Evolutionary conservation across 1,140 invertebrate species (phyloP), one percentile per base, ranked within the genome.

Genomic region (Lepidostoma basale): DNA sequence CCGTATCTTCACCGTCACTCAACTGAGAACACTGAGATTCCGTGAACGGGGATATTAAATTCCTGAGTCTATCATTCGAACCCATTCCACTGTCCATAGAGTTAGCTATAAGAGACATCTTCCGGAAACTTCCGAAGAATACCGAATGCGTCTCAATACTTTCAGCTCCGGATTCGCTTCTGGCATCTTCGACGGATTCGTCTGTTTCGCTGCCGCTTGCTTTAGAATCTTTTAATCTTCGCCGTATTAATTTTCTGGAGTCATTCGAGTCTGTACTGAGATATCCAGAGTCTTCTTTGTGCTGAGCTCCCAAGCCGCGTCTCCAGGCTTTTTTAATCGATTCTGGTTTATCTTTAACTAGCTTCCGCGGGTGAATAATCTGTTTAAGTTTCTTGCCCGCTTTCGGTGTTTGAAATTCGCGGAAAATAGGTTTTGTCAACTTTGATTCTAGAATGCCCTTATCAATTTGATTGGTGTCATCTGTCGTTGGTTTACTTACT

Each of bases 121-220:
- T 89, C 70, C 81, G 80, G 76, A 84, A 88, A 79, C 84, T 86
- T 59, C 81, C 90, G 73, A 92, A 92, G 73, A 92, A 90, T 6
- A 93, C 90, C n/a, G 90, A 92, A 78, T 93, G 90, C 0, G 92
- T 93, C 63, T 91, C 92, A 12, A 93, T 85, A 76, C 91, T 93
- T 75, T 93, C 92, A 4, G 89, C 91, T 0, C 91, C 92, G 20
- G 91, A 93, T 79, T 94, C 92, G 75, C 91, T 92, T 44, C 88
- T 87, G 3, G 89, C 90, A 68, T 92, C 90, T 26, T 88, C 81
- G 6, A 81, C 62, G 14, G 81, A 83, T 71, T 83, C 82, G 26
- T 73, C 71, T 54, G 87, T 89, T 70, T 88, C 87, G 68, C 83
- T 87, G 58, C 84, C 84, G 75, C 83, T 86, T 20, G 80, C 77